Evolutionary conservation across 2,888 invertebrate genomes (phyloP), one percentile per base, ranked within the genome.

Genomic region (Unio delphinus): DNA sequence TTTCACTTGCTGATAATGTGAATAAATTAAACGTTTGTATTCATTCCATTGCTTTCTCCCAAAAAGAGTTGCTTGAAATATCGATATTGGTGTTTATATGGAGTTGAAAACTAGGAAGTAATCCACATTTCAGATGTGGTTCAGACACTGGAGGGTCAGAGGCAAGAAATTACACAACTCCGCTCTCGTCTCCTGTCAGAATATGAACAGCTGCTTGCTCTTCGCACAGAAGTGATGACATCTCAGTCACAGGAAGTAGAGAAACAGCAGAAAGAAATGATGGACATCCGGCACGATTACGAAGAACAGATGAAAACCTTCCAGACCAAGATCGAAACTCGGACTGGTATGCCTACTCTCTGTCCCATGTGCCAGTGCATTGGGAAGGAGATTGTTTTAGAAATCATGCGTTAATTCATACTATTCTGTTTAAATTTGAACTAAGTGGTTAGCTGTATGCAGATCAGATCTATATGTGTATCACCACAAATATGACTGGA

Each of bases 201-300:
- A 72, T 83, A 86, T 60, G 83, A 84, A 63, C 79, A 80, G 66
- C 70, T 85, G 68, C 72, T 85, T 67, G 69, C 79, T n/a, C 69
- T 79, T 8, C 73, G 84, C 6, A 72, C 83, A 8, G 81, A 81
- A 56, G 74, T 69, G 17, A 81, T 84, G 78, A 65, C 78, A 15
- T 69, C 76, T 18, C 82, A 85, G 71, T 76, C 80, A 0, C 64
- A 77, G 68, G 82, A 85, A 62, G 82, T 86, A 56, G 75, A 73
- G 28, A 75, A 74, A 60, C 69, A 84, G 11, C 84, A 86, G 68
- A 66, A 77, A 18, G 80, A 84, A 64, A 81, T 86, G 71, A 76
- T 78, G 23, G 70, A 76, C 7, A 78, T 86, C 55, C 80, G 85
- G 70, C 67, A 75, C 11, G 75, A 81, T 67, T 83, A 83, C 63